Evolutionary conservation across 2,888 invertebrate genomes (phyloP), one percentile per base, ranked within the genome.

Genomic region (Drosophila tanythrix): DNA sequence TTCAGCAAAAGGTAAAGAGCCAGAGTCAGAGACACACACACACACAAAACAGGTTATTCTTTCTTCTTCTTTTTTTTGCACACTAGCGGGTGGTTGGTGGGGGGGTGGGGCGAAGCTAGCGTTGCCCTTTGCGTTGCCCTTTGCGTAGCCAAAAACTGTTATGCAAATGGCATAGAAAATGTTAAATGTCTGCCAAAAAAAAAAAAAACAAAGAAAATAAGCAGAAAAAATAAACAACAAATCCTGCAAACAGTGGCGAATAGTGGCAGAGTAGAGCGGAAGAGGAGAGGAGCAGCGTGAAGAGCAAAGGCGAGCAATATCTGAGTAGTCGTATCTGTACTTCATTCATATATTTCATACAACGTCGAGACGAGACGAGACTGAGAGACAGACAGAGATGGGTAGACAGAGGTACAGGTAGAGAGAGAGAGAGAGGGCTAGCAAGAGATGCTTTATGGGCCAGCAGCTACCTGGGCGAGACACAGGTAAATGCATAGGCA

Each of bases 301-400:
- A n/a, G 31, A 36, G 25, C 38, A 21, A 10, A 52, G 48, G 31
- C 40, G 35, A 46, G 33, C 59, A 64, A 79, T 66, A 66, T 13
- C 36, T 56, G 36, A 75, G 63, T 57, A 57, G 48, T 38, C 57
- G 79, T 68, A 74, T 88, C 83, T 89, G 90, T 88, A 87, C 86
- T 86, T 86, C 88, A 89, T 86, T 86, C 90, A 90, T 88, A 86
- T 76, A 86, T 74, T 81, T 15, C 25, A 25, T 70, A 53, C 68
- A 57, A 40, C 61, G 61, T 57, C 50, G 50, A 56, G 27, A 56
- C 35, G 5, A 4, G 2, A 15, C 13, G 29, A 13, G 6, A 33
- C 21, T 15, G 53, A 53, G 33, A 15, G 15, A 35, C 33, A 38
- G 36, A 52, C 33, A 31, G 31, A 25, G 50, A 46, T 11, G 46